These are phyloP conservation scores for Caenorhabditis auriculariae DNA, from an alignment of 2,888 invertebrate genomes.

Conservation along the genomic window DNA sequence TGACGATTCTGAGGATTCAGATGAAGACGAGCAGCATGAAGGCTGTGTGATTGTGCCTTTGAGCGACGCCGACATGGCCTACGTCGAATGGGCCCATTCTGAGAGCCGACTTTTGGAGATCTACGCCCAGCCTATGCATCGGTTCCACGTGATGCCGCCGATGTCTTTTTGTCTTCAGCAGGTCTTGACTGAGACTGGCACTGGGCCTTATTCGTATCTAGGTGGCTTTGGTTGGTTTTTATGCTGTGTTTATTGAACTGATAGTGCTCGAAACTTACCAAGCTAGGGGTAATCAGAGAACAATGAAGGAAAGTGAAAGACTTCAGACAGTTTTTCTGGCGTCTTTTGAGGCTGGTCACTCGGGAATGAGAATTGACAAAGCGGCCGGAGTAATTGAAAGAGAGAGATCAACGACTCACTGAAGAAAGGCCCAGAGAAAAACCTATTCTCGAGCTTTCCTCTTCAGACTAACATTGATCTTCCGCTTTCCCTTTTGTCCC, in stretches of 20 bases:
- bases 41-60: constrained; percentile 12
- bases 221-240: background rate
- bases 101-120: constrained; percentile 29
- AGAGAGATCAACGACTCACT: no score
- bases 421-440: no score
- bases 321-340: no score
- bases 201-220: background rate
- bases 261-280: no score
- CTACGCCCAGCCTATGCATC: constrained; percentile 29
- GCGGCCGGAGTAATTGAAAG: no score
- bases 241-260: background rate
- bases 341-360: no score
- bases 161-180: constrained; percentile 10
- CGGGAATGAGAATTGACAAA: no score
- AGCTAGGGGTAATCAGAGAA: no score
- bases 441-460: no score
- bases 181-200: background rate
- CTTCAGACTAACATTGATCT: no score
- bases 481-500: no score
- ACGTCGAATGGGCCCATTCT: constrained; percentile 34
- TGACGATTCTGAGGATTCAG: background rate
- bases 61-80: constrained; percentile 35
- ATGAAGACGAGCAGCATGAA: background rate
- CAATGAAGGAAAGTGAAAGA: no score
- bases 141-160: constrained; percentile 30